These are phyloP conservation scores for Caenorhabditis sp. DNA, from an alignment of 2,888 invertebrate species.

Conservation along the genomic window DNA sequence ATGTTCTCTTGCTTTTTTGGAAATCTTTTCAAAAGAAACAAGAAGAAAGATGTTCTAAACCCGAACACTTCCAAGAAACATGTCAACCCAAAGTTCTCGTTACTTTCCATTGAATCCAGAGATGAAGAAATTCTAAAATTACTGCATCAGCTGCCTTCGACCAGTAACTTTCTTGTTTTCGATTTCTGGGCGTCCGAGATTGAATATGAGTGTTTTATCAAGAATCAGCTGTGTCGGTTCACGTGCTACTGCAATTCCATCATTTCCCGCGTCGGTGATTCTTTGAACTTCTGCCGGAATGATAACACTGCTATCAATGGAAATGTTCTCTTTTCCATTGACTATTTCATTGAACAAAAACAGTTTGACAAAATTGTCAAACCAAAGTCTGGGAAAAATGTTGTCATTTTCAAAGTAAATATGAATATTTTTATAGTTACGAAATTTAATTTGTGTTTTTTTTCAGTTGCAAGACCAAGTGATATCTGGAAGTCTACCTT, in stretches of 20 bases:
- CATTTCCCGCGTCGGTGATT: constrained; percentile 47
- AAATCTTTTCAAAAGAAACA: constrained; percentile 17
- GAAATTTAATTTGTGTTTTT: constrained; percentile 20
- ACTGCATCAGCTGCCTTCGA: constrained; percentile 56
- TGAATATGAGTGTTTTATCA: constrained; percentile 42
- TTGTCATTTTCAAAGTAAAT: constrained; percentile 42
- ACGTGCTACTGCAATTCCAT: constrained; percentile 53
- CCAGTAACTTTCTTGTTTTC: constrained; percentile 48
- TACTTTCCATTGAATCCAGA: constrained; percentile 40
- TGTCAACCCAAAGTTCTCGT: constrained; percentile 54
- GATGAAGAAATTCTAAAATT: constrained; percentile 62
- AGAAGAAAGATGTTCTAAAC: constrained; percentile 1
- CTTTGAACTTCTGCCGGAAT: constrained; percentile 35
- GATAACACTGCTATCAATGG: constrained; percentile 14
- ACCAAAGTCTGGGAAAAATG: constrained; percentile 29
- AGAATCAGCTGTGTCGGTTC: constrained; percentile 43
- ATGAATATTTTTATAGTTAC: background rate
- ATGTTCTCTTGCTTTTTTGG: constrained; percentile 9
- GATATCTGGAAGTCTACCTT: constrained; percentile 86
- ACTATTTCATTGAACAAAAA: constrained; percentile 36
- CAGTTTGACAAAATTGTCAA: constrained; percentile 33
- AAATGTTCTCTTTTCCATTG: constrained; percentile 31
- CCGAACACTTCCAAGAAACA: constrained; percentile 39
- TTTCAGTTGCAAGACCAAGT: constrained; percentile 86
- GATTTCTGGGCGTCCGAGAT: constrained; percentile 40